These are phyloP conservation scores for Idaea aversata DNA, from an alignment of 2,888 invertebrate species.

Conservation along the genomic window DNA sequence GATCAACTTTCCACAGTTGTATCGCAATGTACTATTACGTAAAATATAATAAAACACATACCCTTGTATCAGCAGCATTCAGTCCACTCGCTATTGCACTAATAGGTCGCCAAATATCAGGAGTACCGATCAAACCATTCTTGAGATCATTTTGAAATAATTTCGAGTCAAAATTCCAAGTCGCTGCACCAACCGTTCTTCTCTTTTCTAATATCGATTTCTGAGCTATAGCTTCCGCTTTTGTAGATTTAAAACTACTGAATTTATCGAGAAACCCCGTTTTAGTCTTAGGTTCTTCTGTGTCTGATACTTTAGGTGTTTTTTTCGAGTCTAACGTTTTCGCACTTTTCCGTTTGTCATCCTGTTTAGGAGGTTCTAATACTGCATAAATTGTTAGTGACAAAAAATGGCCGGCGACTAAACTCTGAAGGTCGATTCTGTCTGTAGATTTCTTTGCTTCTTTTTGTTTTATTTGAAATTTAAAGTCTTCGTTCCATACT, in stretches of 20 bases:
- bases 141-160: constrained; percentile 82
- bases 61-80: constrained; percentile 73
- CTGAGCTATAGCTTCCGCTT: constrained; percentile 65
- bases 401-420: constrained; percentile 83
- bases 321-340: constrained; percentile 60
- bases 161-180: constrained; percentile 84
- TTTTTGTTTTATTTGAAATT: constrained; percentile 82
- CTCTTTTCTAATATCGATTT: constrained; percentile 81
- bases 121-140: constrained; percentile 82
- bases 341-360: constrained; percentile 60
- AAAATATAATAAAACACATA: constrained; percentile 42
- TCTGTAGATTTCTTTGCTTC: constrained; percentile 70
- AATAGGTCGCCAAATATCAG: constrained; percentile 85
- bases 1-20: no score
- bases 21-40: no score
- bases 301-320: constrained; percentile 59
- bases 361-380: constrained; percentile 79
- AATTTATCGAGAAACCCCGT: constrained; percentile 75
- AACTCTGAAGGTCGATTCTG: constrained; percentile 76
- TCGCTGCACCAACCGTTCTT: constrained; percentile 84
- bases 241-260: constrained; percentile 70
- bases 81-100: constrained; percentile 84
- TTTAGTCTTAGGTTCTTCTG: constrained; percentile 73
- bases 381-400: constrained; percentile 85
- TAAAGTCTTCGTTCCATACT: constrained; percentile 89